Conservation (phyloP, 2,113 vertebrate genomes). For the Limanda limanda region DNA sequence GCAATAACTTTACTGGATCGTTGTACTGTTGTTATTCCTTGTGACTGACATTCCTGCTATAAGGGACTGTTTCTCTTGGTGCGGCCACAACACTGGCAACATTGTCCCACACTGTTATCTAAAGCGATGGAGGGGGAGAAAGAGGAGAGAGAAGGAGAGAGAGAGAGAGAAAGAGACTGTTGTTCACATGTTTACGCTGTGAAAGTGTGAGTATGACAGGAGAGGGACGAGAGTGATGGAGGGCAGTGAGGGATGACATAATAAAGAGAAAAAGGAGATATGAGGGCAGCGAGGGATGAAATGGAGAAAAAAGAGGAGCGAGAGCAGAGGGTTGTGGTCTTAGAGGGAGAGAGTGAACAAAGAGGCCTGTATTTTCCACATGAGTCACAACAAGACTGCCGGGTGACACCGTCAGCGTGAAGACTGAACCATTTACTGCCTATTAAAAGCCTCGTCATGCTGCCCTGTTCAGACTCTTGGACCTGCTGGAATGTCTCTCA, state of each 20-base stretch:
- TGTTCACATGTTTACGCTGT: conserved; percentile 59
- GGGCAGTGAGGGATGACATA: conserved; percentile 36
- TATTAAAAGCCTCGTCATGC: conserved; percentile 55
- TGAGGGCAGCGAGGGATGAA: conserved; percentile 44
- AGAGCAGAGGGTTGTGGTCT: neutral
- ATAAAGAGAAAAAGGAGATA: conserved; percentile 17
- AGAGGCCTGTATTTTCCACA: conserved; percentile 45
- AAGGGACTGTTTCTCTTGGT: conserved; percentile 31
- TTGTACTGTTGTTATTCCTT: conserved; percentile 31
- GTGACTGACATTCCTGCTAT: conserved; percentile 48
- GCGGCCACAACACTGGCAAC: conserved; percentile 57
- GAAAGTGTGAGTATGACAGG: conserved; percentile 42
- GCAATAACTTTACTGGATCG: conserved; percentile 23
- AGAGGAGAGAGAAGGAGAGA: conserved; percentile 11
- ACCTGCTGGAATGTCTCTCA: conserved; percentile 29
- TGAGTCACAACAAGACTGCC: conserved; percentile 32
- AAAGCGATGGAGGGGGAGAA: conserved; percentile 32
- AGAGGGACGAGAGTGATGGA: conserved; percentile 31
- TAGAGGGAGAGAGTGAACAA: conserved; percentile 30
- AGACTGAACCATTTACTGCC: conserved; percentile 43
- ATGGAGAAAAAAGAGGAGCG: conserved; percentile 30
- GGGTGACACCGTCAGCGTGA: conserved; percentile 47
- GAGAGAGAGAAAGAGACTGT: conserved; percentile 37
- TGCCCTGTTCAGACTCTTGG: conserved; percentile 31
- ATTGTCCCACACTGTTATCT: conserved; percentile 63